Evolutionary conservation across 2,113 vertebrate genomes (phyloP).

Genomic region (Phasianus colchicus): DNA sequence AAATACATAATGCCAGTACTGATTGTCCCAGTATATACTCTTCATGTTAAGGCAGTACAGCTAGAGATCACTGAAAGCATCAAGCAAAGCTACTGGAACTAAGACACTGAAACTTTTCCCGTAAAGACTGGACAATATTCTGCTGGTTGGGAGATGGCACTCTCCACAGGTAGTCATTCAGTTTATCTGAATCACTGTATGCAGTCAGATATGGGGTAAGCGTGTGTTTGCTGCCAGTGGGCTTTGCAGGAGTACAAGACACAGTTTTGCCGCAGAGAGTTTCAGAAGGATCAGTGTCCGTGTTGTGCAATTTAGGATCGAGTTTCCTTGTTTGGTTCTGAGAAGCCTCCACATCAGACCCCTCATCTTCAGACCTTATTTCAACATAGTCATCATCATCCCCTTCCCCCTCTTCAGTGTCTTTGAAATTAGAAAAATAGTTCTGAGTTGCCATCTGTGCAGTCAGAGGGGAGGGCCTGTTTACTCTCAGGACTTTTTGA

Average conservation of each 20-base stretch:
- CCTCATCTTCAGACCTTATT: slow-evolving; percentile 95
- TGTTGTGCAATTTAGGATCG: neutral
- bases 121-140: slow-evolving; percentile 93
- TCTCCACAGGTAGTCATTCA: slow-evolving; percentile 93
- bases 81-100: slow-evolving; percentile 96
- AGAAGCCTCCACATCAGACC: slow-evolving; percentile 64
- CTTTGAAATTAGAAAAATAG: slow-evolving; percentile 96
- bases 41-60: neutral
- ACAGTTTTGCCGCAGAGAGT: slow-evolving; percentile 29
- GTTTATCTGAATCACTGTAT: slow-evolving; percentile 79
- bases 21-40: slow-evolving; percentile 1
- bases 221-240: slow-evolving; percentile 55
- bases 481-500: slow-evolving; percentile 91
- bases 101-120: slow-evolving; percentile 98
- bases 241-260: slow-evolving; percentile 75
- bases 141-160: slow-evolving; percentile 88
- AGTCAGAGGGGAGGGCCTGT: slow-evolving; percentile 81
- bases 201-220: slow-evolving; percentile 72
- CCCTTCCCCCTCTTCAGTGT: slow-evolving; percentile 86
- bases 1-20: slow-evolving; percentile 51
- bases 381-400: slow-evolving; percentile 95
- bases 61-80: slow-evolving; percentile 28
- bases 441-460: slow-evolving; percentile 90
- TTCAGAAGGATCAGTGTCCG: slow-evolving; percentile 11
- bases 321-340: slow-evolving; percentile 41